phyloP scores from a whole-genome alignment of 2,113 vertebrate genomes.

The Tamias sibiricus region DNA sequence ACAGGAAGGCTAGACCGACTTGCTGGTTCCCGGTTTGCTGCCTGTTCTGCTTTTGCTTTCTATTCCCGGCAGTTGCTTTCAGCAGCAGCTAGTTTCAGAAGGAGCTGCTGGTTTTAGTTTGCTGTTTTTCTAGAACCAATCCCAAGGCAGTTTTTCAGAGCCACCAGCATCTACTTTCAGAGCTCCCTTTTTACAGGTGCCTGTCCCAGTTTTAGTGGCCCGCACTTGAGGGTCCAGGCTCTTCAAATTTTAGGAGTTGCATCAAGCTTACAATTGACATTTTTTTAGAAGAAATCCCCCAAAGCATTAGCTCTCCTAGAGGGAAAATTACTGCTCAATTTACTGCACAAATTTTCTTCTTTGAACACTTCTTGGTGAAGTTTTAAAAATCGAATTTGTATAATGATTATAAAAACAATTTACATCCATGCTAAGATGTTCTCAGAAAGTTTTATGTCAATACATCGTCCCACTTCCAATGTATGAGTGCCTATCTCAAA shows the following conservation, averaged over 20 bases:
- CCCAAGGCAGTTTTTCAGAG: not conserved
- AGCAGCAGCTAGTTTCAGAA: not conserved
- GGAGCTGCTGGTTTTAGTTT: not conserved
- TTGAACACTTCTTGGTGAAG: not conserved
- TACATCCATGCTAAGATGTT: not conserved
- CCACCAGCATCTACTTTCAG: not conserved
- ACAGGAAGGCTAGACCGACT: not conserved
- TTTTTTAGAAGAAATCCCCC: slow-evolving; percentile 7
- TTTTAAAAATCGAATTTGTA: not conserved
- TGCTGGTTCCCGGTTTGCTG: not conserved
- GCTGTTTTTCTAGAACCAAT: not conserved
- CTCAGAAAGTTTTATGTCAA: not conserved
- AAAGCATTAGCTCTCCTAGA: not conserved
- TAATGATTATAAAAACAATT: not conserved
- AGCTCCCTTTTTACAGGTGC: too few species aligned
- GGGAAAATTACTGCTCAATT: not conserved
- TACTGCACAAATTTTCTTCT: not conserved
- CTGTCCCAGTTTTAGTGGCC: not conserved
- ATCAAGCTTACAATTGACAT: not conserved
- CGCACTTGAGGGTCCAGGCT: not conserved
- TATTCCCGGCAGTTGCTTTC: not conserved
- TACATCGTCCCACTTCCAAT: not conserved
- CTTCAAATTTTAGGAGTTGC: not conserved
- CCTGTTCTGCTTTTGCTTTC: not conserved
- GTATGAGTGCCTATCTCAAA: not conserved